Conservation (phyloP, 2,888 invertebrate species). For the Bibio marci region DNA sequence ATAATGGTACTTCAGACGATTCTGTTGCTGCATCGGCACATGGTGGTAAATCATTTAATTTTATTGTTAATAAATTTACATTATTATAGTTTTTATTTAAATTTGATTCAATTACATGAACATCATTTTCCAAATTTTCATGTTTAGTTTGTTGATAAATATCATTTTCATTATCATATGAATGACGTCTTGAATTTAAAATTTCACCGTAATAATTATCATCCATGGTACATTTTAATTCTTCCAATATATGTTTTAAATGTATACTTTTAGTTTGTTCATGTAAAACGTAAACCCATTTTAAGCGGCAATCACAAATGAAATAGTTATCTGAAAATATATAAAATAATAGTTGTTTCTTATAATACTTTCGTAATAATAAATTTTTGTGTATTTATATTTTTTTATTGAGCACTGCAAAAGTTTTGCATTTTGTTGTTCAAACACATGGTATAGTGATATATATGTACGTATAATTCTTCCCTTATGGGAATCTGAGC, state of each 20-base stretch:
- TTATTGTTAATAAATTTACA: slow-evolving; percentile 34
- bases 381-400: too few species aligned
- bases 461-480: too few species aligned
- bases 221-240: slow-evolving; percentile 52
- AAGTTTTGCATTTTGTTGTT: too few species aligned
- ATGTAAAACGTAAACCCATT: slow-evolving; percentile 59
- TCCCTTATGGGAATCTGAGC: too few species aligned
- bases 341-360: slow-evolving; percentile 11
- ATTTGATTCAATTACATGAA: slow-evolving; percentile 22
- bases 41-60: slow-evolving; percentile 39
- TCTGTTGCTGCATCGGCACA: slow-evolving; percentile 43
- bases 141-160: slow-evolving; percentile 26
- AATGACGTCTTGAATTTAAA: neutral
- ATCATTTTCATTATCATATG: neutral
- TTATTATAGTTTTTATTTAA: slow-evolving; percentile 23
- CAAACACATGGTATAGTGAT: too few species aligned
- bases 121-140: slow-evolving; percentile 25
- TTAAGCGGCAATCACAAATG: slow-evolving; percentile 65
- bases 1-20: slow-evolving; percentile 42
- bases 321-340: slow-evolving; percentile 61
- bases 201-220: slow-evolving; percentile 10
- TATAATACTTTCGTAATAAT: too few species aligned
- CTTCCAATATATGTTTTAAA: slow-evolving; percentile 49
- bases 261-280: slow-evolving; percentile 57
- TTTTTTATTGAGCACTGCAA: too few species aligned